Base-by-base conservation (phyloP, 2,797 vertebrate genomes). In the Arctocebus calabarensis region DNA sequence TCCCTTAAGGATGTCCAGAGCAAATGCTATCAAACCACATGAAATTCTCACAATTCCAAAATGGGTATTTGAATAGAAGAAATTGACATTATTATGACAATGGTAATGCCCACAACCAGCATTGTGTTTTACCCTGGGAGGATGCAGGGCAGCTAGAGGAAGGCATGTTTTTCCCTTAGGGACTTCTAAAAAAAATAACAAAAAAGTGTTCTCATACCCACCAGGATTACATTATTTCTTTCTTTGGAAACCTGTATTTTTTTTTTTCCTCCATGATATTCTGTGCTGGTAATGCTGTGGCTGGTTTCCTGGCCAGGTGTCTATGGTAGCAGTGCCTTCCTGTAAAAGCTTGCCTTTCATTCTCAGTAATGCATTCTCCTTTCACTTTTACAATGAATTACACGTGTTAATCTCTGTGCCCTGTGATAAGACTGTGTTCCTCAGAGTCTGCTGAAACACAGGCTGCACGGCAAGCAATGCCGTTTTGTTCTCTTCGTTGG, bases 391-490 rank as follows among this genome's bases (percentile, higher is more conserved):
- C 70, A 90, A 43, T n/a, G 74, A 83, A 84, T 95, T 71, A 32
- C 62, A 85, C 11, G 32, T 55, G 85, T 84, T 92, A 82, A 84
- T 92, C 74, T 90, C 90, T 79, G 73, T 43, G 52, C 17, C 13
- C 74, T 78, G 66, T 17, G 78, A 70, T 77, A 88, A 91, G 61
- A 32, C 66, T 29, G 13, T 5, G 11, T 34, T 71, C 43, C 82
- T 90, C 61, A 8, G 32, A 45, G 77, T 83, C 70, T 70, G 68
- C 32, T 55, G 29, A 94, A 84, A 84, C 66, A 34, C 17, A 34
- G 20, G 71, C n/a, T 59, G 17, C 32, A 27, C 25, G 77, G 70
- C 12, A 40, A 10, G n/a, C n/a, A 6, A 19, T 3, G 1, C 1
- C 3, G 23, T 68, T 94, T 81, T 84, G 20, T 70, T 92, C 29